A percentile compares a stretch with the other conserved stretches of the same genome.
Conservation (phyloP, 2,888 invertebrate species). For the Frankliniella intonsa region DNA sequence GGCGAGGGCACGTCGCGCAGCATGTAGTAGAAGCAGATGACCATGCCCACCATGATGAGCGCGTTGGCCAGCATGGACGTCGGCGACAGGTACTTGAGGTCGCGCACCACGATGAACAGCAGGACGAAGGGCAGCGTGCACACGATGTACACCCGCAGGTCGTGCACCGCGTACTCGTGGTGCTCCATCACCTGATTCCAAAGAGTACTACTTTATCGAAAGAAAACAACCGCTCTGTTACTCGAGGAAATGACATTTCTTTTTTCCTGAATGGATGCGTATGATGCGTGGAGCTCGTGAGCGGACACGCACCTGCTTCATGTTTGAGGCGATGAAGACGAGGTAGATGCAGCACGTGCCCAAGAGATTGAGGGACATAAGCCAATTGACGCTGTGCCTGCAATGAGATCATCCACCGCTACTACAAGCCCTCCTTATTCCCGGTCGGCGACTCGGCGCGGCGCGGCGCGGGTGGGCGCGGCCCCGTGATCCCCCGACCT, state of each 20-base stretch:
- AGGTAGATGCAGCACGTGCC: constrained; percentile 99
- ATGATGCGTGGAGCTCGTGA: too few relatives aligned
- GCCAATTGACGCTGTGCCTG: constrained; percentile 72
- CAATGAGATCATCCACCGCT: constrained; percentile 33
- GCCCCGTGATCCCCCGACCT: not conserved
- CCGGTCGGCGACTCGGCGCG: not conserved
- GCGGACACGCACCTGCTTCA: constrained; percentile 55
- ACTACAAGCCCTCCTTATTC: not conserved
- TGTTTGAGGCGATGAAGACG: constrained; percentile 84
- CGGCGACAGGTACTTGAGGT: constrained; percentile 83
- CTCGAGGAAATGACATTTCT: too few relatives aligned
- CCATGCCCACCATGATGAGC: constrained; percentile 77
- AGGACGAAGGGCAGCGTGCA: constrained; percentile 65
- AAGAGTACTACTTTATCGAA: not conserved
- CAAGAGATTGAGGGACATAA: constrained; percentile 82
- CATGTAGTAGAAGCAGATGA: constrained; percentile 84
- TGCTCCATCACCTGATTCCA: constrained; percentile 55
- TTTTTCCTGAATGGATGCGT: not conserved
- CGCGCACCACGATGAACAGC: constrained; percentile 69
- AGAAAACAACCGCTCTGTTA: too few relatives aligned
- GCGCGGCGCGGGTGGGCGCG: too few relatives aligned
- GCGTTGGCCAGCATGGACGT: constrained; percentile 92
- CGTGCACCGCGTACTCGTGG: constrained; percentile 46
- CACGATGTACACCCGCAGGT: constrained; percentile 60
- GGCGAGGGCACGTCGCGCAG: constrained; percentile 64